These are phyloP conservation scores for Argyresthia goedartella DNA, from an alignment of 2,888 invertebrate genomes.

Conservation along the genomic window DNA sequence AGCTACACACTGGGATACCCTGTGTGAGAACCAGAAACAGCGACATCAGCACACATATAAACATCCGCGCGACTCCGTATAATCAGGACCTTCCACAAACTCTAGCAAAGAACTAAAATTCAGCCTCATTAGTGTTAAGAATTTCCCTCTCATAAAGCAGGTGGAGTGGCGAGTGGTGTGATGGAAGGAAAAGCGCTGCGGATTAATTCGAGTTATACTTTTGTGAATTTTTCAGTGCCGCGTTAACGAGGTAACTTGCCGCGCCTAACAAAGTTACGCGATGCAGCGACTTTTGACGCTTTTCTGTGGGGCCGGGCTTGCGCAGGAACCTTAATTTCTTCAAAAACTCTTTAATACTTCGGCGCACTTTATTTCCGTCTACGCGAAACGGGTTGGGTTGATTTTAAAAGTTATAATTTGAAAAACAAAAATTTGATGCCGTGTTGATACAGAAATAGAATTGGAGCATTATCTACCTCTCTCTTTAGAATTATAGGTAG, in stretches of 20 bases:
- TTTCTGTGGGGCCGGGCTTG: slow-evolving; percentile 26
- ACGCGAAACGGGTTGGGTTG: slow-evolving; percentile 25
- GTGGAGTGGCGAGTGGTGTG: slow-evolving; percentile 6
- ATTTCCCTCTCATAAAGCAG: slow-evolving; percentile 29
- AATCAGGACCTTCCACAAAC: no score
- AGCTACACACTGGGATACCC: no score
- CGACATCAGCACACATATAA: no score
- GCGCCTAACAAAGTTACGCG: slow-evolving; percentile 52
- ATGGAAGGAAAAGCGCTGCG: slow-evolving; percentile 31
- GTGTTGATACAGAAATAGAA: background rate
- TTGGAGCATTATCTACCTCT: no score
- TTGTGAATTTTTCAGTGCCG: slow-evolving; percentile 41
- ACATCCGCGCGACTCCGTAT: no score
- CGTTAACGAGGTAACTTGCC: slow-evolving; percentile 57
- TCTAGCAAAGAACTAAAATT: slow-evolving; percentile 9
- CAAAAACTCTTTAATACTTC: slow-evolving; percentile 50
- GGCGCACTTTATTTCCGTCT: slow-evolving; percentile 37
- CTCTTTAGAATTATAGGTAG: no score
- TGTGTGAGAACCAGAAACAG: no score
- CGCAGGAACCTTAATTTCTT: slow-evolving; percentile 49
- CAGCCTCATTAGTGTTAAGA: slow-evolving; percentile 49
- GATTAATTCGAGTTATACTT: slow-evolving; percentile 49
- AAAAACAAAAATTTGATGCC: background rate
- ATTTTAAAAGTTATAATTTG: background rate
- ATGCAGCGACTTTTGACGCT: slow-evolving; percentile 41